Evolutionary conservation across 2,888 invertebrate species (phyloP), one percentile per base, ranked within the genome.

Genomic region (Phalangium opilio): DNA sequence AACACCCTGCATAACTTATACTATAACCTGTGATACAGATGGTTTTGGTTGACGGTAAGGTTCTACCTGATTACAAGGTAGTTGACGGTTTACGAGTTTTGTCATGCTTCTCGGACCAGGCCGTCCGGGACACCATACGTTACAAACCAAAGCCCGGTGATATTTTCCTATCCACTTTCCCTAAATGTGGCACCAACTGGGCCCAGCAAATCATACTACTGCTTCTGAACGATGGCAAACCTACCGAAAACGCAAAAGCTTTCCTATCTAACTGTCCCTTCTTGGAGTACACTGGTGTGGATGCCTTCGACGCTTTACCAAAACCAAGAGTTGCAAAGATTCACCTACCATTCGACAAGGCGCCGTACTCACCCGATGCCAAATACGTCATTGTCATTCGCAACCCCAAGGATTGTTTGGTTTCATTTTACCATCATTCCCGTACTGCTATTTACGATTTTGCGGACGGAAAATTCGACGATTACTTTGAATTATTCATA

Each of bases 351-450:
- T 54, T 47, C 34, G 36, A 46, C 8, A 36, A 46, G 3, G 19
- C 54, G 35, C 54, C 54, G 0, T 46, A 52, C 14, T 45, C 50
- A 3, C 43, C 50, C 2, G 43, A 53, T 15, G 48, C 57, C 3
- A 54, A 54, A 20, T 56, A 56, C 41, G 61, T 70, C 33, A 70
- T 68, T 55, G 62, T 70, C 18, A 62, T 64, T 4, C 61, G 70
- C 36, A 68, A 70, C 53, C 68, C 69, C 0, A 68, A 67, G 54
- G 69, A 70, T 57, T 62, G 62, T 3, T 61, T 61, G 3, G 67
- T 70, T 3, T 68, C 69, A 1, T 67, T 62, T 48, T 70, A 59
- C 54, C 61, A 67, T 54, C 67, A 66, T 21, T 48, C 50, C 7
- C 44, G 27, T 19, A 21, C 42, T 3, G 20, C 43, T 4, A 36